These are phyloP conservation scores for Leuciscus idus DNA, from an alignment of 2,113 vertebrate species.

Conservation along the genomic window DNA sequence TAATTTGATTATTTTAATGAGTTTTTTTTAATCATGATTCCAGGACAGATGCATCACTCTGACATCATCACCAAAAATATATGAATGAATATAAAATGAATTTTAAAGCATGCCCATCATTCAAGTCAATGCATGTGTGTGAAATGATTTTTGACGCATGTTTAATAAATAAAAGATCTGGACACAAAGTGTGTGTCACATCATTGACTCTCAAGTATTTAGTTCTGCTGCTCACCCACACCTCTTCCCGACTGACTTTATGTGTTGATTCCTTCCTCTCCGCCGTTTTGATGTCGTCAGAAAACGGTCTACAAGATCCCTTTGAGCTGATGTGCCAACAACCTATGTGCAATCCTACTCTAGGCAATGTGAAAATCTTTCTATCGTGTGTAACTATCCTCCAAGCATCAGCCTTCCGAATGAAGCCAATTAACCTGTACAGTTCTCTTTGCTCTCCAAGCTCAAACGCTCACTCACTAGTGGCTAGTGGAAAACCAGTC, in stretches of 20 bases:
- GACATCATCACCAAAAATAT: no score
- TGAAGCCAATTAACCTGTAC: neutral
- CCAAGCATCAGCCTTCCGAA: neutral
- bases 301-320: neutral
- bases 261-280: neutral
- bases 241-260: neutral
- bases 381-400: neutral
- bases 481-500: constrained; percentile 29
- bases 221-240: neutral
- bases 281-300: neutral
- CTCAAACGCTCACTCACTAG: neutral
- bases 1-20: no score
- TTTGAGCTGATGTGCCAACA: neutral
- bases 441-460: neutral
- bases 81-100: no score
- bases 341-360: neutral
- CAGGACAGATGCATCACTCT: no score
- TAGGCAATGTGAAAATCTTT: neutral
- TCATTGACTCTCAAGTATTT: no score
- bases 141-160: no score
- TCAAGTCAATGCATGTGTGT: no score
- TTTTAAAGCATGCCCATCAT: no score
- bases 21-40: no score
- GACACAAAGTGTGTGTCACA: no score
- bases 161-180: no score